Base-by-base conservation (phyloP, 2,888 invertebrate species). In the Apodemia mormo region DNA sequence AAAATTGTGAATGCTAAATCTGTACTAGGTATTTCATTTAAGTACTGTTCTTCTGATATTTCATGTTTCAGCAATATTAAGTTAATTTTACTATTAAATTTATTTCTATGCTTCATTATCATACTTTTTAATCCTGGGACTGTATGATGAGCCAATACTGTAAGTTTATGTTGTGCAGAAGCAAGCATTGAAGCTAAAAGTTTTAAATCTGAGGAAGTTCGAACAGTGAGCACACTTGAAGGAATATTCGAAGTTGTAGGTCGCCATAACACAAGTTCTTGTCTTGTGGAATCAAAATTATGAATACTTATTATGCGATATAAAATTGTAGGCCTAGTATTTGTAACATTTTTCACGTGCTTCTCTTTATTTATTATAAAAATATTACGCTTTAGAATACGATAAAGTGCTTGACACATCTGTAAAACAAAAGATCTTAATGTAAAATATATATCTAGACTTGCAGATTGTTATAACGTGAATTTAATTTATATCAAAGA, bases 1-100 rank as follows among this genome's bases (percentile, higher is more conserved):
- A 73, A 71, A 45, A 72, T 68, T 61, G 79, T 84, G 10, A 72
- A 40, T n/a, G 80, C 80, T 43, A 87, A 74, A 72, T 84, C 78
- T 29, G 82, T 71, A 54, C 82, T 77, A 0, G 85, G 82, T n/a
- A 85, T 66, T 66, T 84, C 75, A 43, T 79, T 80, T 37, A 83
- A 68, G 40, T 68, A 70, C 70, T 80, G 76, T 30, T 80, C 78
- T 33, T 77, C 77, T 1, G 72, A 74, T 43, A 80, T 74, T 67
- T 80, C 79, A 65, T 82, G 76, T 33, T 82, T 83, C 9, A 82
- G 73, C 76, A 81, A 81, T n/a, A 85, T 69, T 33, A 86, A 70
- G 30, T 78, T 76, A 54, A 87, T 76, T 68, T 82, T 77, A 64
- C 81, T 82, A 29, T 77, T 74, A 22, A 79, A 73, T 8, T 74